phyloP scores from a whole-genome alignment of 2,113 vertebrate species.

The Chroicocephalus ridibundus region DNA sequence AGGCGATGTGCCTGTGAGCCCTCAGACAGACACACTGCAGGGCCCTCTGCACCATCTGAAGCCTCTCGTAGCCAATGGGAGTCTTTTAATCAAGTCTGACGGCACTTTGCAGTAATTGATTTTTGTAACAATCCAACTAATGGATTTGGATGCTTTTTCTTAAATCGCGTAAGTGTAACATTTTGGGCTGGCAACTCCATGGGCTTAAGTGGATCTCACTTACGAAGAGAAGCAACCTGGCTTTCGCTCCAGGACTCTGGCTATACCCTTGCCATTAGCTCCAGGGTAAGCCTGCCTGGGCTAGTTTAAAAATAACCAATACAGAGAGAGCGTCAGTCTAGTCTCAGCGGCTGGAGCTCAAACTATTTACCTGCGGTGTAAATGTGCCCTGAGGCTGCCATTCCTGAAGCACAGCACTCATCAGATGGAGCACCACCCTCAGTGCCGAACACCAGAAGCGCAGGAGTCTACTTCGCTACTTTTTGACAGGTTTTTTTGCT shows the following conservation, averaged over 20 bases:
- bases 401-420: background rate
- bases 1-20: background rate
- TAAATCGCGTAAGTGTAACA: accelerated
- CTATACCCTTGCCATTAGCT: background rate
- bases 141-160: background rate
- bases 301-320: background rate
- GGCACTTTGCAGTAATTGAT: background rate
- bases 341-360: background rate
- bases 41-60: background rate
- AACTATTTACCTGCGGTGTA: background rate
- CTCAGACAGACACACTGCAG: too few species aligned
- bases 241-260: background rate
- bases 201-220: background rate
- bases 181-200: background rate
- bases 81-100: background rate
- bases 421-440: background rate
- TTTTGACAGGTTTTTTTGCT: background rate
- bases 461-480: background rate
- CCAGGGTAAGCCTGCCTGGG: too few species aligned
- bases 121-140: background rate
- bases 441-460: background rate
- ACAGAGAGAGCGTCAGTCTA: background rate
- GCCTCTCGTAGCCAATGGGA: background rate
- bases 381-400: background rate
- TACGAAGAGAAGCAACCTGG: background rate